Base-by-base conservation (phyloP, 2,888 invertebrate species). In the Glaucopsyche alexis region DNA sequence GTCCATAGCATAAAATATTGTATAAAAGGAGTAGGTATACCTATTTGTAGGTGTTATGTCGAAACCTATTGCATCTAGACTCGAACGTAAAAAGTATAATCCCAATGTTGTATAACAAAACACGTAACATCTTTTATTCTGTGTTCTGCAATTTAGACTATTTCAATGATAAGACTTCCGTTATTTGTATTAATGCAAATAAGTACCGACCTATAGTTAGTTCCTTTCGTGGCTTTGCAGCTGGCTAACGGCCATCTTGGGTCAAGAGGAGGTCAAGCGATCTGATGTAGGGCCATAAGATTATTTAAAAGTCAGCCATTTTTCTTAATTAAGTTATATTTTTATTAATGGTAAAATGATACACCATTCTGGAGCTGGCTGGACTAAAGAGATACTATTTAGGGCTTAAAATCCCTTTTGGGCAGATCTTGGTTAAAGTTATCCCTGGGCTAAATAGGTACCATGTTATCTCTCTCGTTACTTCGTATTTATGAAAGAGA, bases 111-210 rank as follows among this genome's bases (percentile, higher is more conserved):
- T 60, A 14, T 38, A 60, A 60, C 60, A 29, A 3, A 60, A 16
- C 60, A 60, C 60, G 60, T 60, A 60, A 60, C 29, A 60, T 60
- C 60, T 60, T 60, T 60, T 60, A 60, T 60, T 13, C 29, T 60
- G 7, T 60, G 29, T 60, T 60, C 8, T 7, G 29, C 60, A 7
- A 9, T 55, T 11, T 55, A 55, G 19, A 55, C 19, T 11, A 55
- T 19, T 55, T 55, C 6, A 19, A 29, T 55, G 11, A 60, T 60
- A 29, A 60, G 60, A 38, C 29, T 60, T 60, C 38, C 60, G 38
- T 29, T 38, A 29, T 60, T 60, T 60, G 29, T 60, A 14, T 60
- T 60, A 60, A 38, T 60, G 60, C 60, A 29, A 60, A 60, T 50
- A n/a, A n/a, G n/a, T n/a, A n/a, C n/a, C n/a, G n/a, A 13, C 11